phyloP scores from a whole-genome alignment of 2,797 vertebrate species.

The Rhinoraja longicauda region DNA sequence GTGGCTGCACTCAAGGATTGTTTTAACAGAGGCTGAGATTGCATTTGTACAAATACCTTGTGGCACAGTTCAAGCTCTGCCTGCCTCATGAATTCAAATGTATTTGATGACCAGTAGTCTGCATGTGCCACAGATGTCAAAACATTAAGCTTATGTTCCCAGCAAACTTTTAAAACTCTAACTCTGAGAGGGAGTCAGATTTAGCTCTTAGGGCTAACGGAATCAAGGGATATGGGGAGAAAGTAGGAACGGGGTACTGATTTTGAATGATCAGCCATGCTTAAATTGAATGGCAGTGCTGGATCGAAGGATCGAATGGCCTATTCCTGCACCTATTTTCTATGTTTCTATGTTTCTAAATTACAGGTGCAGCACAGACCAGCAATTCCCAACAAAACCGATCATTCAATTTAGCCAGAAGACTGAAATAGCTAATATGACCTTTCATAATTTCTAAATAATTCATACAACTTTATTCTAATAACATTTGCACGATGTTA shows the following conservation, averaged over 20 bases:
- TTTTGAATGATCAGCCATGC: too few relatives aligned
- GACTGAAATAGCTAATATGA: not conserved
- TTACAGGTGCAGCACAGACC: not conserved
- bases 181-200: not conserved
- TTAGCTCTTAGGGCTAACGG: too few relatives aligned
- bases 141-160: not conserved
- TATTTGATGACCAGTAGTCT: not conserved
- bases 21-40: not conserved
- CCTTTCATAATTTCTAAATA: not conserved
- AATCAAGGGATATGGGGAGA: too few relatives aligned
- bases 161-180: not conserved
- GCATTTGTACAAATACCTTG: not conserved
- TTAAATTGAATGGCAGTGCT: too few relatives aligned
- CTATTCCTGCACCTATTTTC: too few relatives aligned
- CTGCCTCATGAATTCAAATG: not conserved
- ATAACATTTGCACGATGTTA: not conserved
- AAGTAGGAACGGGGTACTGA: too few relatives aligned
- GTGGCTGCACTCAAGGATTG: not conserved
- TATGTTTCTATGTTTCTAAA: too few relatives aligned
- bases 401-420: not conserved
- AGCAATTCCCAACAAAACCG: not conserved
- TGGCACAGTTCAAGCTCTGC: not conserved
- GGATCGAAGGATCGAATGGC: too few relatives aligned
- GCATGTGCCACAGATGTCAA: not conserved
- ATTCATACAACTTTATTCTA: not conserved